These are phyloP conservation scores for Nothoprocta perdicaria DNA, from an alignment of 2,113 vertebrate genomes.

Conservation along the genomic window DNA sequence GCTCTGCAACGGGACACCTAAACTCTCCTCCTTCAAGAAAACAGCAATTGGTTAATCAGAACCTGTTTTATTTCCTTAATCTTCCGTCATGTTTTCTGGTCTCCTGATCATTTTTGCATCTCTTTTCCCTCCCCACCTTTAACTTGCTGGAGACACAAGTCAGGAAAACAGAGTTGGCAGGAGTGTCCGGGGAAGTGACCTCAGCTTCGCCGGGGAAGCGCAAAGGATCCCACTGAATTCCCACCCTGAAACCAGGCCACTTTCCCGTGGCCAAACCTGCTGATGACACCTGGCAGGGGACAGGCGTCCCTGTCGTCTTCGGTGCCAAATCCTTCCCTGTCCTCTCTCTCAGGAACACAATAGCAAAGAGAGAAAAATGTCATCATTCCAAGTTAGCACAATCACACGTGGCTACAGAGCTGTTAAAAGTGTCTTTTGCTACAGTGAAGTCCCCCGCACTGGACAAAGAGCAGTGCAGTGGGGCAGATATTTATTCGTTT, in stretches of 20 bases:
- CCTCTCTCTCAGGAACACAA: neutral
- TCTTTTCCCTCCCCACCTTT: neutral
- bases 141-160: neutral
- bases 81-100: neutral
- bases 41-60: neutral
- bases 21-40: neutral
- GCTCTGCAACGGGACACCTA: neutral
- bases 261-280: neutral
- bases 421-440: fast-evolving
- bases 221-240: neutral
- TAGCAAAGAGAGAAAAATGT: neutral
- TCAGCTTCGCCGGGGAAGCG: neutral
- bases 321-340: neutral
- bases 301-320: neutral
- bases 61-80: neutral
- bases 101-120: neutral
- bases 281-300: neutral
- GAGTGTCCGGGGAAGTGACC: neutral
- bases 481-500: neutral
- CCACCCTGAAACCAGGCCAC: neutral
- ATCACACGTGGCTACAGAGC: fast-evolving
- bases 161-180: neutral
- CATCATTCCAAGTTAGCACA: neutral
- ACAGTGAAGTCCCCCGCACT: neutral
- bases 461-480: constrained; percentile 35